Base-by-base conservation (phyloP, 2,888 invertebrate genomes). In the Lycia hirtaria region DNA sequence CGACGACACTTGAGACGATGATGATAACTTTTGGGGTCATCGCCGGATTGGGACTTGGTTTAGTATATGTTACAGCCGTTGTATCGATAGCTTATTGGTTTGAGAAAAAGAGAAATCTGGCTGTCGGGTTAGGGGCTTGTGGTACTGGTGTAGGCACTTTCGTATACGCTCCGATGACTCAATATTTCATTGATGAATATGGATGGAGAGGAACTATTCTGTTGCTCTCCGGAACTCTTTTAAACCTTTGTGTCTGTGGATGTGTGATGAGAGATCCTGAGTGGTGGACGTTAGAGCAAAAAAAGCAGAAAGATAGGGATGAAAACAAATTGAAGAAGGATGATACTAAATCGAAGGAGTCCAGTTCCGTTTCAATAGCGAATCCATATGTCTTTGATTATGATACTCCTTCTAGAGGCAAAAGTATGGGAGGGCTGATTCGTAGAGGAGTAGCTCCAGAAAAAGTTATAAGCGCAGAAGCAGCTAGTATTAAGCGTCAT, bases 31-130 rank as follows among this genome's bases (percentile, higher is more conserved):
- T 97, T 80, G 97, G 97, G 26, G 93, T 97, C 0, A 93, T 97
- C 24, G 95, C 97, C 45, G 97, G 97, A 0, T 81, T 97, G 57
- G 98, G 97, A 0, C 89, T 98, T 63, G 97, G 97, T 4, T 85
- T 97, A 45, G 96, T 96, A 48, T 98, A 97, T 78, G 97, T 97
- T 9, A 96, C 97, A 1, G 97, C 97, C 4, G 97, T 98, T 4
- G 97, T 98, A 4, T 96, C 96, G 51, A 96, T 98, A 56, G 97
- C 98, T 5, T 97, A 97, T 79, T 98, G 98, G 95, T 98, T 98
- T 83, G 97, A 98, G 72, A 96, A 96, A 82, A 96, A 95, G 75
- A 93, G 97, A 30, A 96, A 96, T 40, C 93, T 98, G 63, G 98
- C 98, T 3, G 97, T 97, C 3, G 97, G 97, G 1, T 90, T 98